Conservation (phyloP, 2,888 invertebrate species). For the Agrochola lychnidis region DNA sequence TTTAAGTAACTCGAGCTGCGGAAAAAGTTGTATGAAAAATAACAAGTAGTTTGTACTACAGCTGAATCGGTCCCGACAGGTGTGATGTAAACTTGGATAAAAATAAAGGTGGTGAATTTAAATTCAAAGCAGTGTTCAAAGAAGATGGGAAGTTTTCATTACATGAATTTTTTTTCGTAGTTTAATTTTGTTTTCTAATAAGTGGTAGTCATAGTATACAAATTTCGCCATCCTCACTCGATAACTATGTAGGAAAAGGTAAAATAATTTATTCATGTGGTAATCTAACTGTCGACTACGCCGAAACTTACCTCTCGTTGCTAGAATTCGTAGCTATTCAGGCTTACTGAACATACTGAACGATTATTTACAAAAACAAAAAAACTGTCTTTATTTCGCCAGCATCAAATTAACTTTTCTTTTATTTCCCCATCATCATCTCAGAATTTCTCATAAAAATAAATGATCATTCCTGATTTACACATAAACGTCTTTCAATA, state of each 20-base stretch:
- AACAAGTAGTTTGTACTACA: conserved; percentile 25
- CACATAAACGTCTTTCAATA: background rate
- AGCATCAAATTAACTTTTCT: background rate
- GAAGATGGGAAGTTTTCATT: background rate
- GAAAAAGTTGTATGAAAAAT: conserved; percentile 41
- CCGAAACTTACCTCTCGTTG: background rate
- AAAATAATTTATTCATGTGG: background rate
- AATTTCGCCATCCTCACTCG: background rate
- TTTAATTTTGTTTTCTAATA: background rate
- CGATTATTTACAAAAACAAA: background rate
- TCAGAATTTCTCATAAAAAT: conserved; percentile 3
- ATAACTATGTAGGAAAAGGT: background rate
- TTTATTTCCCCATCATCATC: background rate
- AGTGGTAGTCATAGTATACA: too few species aligned
- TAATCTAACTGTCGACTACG: background rate
- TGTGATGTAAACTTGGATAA: conserved; percentile 35
- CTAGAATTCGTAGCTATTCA: background rate
- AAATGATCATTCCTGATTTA: background rate
- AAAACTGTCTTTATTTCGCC: background rate
- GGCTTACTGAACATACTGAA: too few species aligned
- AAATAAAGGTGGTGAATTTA: conserved; percentile 28
- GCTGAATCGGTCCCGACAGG: conserved; percentile 27
- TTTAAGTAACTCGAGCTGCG: conserved; percentile 13
- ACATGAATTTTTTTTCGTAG: background rate
- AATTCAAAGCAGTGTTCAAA: conserved; percentile 23